Evolutionary conservation across 1,140 invertebrate species (phyloP), one percentile per base, ranked within the genome.

Genomic region (Ruditapes philippinarum): DNA sequence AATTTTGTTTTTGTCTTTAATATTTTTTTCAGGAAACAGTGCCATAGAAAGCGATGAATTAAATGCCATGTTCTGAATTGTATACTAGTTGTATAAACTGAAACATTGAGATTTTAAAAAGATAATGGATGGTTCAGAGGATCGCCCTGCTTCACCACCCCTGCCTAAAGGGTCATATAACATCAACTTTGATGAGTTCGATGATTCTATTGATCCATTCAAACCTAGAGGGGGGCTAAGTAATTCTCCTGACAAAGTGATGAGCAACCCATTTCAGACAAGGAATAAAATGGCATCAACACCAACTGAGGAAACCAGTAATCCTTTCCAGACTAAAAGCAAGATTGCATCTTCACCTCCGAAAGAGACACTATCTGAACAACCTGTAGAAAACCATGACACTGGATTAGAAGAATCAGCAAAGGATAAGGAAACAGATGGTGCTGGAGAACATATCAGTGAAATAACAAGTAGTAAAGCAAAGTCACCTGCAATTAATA

Each of bases 151-250:
- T 14, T 88, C 86, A 5, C 86, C 86, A 1, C 86, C 86, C n/a
- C 62, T 88, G 11, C 62, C 86, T 22, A n/a, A 38, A 45, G 86
- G 86, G 19, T 42, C 76, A 11, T 88, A 88, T 62, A 80, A 80
- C 31, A 40, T 88, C 57, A 88, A 88, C 51, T 88, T 88, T 88
- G 86, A 88, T 81, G 86, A 88, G 19, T 28, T 88, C 7, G 86
- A 88, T 73, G 62, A 80, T 68, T 36, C 60, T 12, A 78, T 86
- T 40, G 84, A 86, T 49, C 84, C 84, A 42, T 86, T 86, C 33
- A 86, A 86, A 62, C 28, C 84, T 9, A 40, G 57, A 42, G 74
- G 84, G 19, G 84, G 84, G 12, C 70, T 86, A 1, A 19, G 22
- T 54, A 62, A 40, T n/a, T 74, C 84, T 22, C 70, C 70, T 3